A percentile compares a stretch with the other conserved stretches of the same genome.
Evolutionary conservation across 2,797 vertebrate genomes (phyloP).

Genomic region (Chelmon rostratus): DNA sequence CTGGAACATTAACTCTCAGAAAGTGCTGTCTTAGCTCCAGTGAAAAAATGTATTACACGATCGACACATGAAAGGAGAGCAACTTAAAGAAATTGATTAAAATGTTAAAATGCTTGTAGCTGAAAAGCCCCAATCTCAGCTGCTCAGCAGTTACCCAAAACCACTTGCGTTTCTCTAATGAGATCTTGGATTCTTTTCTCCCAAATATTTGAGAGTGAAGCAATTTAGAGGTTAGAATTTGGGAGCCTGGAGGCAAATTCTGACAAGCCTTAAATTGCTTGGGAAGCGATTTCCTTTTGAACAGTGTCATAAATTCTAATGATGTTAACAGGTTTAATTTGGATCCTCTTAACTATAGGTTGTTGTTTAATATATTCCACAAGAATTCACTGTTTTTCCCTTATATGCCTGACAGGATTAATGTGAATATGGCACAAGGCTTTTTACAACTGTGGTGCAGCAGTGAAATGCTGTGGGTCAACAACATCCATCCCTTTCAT

Average conservation of each 20-base stretch:
- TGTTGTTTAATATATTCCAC: conserved; percentile 79
- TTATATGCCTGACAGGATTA: conserved; percentile 57
- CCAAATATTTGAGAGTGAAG: conserved; percentile 67
- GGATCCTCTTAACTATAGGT: conserved; percentile 77
- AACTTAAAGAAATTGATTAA: conserved; percentile 55
- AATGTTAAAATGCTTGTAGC: conserved; percentile 47
- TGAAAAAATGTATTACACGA: conserved; percentile 37
- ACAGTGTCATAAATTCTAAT: conserved; percentile 83
- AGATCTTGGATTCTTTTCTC: conserved; percentile 79
- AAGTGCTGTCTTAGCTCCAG: conserved; percentile 27
- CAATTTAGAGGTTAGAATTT: conserved; percentile 77
- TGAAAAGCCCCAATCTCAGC: conserved; percentile 63
- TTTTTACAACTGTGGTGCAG: conserved; percentile 59
- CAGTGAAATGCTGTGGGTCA: conserved; percentile 60
- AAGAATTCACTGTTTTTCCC: conserved; percentile 68
- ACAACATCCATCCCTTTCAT: conserved; percentile 52
- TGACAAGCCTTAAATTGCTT: conserved; percentile 71
- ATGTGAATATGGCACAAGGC: conserved; percentile 61
- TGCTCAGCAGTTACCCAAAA: conserved; percentile 68
- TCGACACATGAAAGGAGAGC: conserved; percentile 54
- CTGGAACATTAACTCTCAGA: conserved; percentile 61
- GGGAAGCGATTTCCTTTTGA: conserved; percentile 79
- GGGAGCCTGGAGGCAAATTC: conserved; percentile 74
- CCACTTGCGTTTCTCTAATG: conserved; percentile 73
- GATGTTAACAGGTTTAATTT: conserved; percentile 80